phyloP scores from a whole-genome alignment of 2,888 invertebrate species.

The Carterocephalus palaemon region DNA sequence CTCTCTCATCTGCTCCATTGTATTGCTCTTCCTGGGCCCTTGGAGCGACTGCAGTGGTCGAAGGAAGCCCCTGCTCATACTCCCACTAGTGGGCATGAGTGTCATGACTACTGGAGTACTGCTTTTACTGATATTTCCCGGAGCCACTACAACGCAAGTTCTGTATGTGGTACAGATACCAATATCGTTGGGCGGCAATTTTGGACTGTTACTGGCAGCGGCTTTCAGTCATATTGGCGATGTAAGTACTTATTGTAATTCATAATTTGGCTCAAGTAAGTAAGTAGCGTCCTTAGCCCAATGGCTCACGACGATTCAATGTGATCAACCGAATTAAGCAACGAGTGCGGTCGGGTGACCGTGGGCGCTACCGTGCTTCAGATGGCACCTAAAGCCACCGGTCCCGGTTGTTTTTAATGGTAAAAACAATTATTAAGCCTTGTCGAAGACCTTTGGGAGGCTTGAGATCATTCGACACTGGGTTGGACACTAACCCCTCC shows the following conservation, averaged over 20 bases:
- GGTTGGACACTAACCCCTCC: too few species aligned
- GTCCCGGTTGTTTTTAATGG: too few species aligned
- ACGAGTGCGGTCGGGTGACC: too few species aligned
- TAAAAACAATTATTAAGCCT: too few species aligned
- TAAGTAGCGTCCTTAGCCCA: too few species aligned
- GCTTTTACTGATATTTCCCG: constrained; percentile 63
- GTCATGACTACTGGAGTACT: constrained; percentile 68
- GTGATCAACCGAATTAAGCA: too few species aligned
- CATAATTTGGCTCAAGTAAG: background rate
- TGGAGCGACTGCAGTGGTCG: constrained; percentile 81
- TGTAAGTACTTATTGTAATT: constrained; percentile 69
- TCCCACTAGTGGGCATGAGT: constrained; percentile 77
- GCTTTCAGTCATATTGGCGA: constrained; percentile 89
- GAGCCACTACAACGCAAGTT: constrained; percentile 62
- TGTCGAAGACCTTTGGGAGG: too few species aligned
- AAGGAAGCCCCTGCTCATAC: constrained; percentile 77
- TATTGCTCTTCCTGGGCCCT: constrained; percentile 79
- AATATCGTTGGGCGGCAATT: constrained; percentile 84
- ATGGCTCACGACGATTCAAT: too few species aligned
- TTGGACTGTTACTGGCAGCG: constrained; percentile 85
- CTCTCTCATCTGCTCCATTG: constrained; percentile 78
- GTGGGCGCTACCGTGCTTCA: too few species aligned
- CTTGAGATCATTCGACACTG: too few species aligned
- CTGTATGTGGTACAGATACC: constrained; percentile 77
- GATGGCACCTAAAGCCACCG: too few species aligned